These are phyloP conservation scores for Chloroclysta siterata DNA, from an alignment of 2,888 invertebrate species.

Conservation along the genomic window DNA sequence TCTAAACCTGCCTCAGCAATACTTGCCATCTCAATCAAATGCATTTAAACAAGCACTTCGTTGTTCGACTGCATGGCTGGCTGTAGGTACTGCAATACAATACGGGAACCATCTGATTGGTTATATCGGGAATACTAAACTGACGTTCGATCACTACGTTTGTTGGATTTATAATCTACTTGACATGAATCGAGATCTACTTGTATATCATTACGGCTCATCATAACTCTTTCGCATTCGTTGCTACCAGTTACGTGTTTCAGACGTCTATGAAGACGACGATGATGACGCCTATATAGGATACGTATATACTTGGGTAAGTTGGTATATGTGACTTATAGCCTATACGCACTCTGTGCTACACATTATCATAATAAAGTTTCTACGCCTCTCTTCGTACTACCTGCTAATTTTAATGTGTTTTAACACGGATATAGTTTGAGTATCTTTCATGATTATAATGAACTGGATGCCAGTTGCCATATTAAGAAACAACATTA, in stretches of 20 bases:
- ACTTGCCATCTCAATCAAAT: conserved; percentile 44
- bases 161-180: conserved; percentile 35
- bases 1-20: conserved; percentile 19
- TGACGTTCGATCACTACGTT: conserved; percentile 30
- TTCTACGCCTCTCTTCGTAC: neutral
- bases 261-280: neutral
- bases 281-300: too few species aligned
- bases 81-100: conserved; percentile 27
- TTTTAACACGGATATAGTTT: conserved; percentile 2
- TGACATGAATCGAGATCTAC: conserved; percentile 22
- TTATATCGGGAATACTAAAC: conserved; percentile 19
- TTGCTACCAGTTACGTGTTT: conserved; percentile 10
- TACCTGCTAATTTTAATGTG: neutral
- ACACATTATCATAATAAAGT: conserved; percentile 7
- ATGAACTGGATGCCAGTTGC: conserved; percentile 9
- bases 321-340: neutral
- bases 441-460: conserved; percentile 5
- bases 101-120: conserved; percentile 42
- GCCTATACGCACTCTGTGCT: neutral
- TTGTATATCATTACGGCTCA: conserved; percentile 1
- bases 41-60: conserved; percentile 52
- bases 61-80: conserved; percentile 45
- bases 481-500: conserved; percentile 29
- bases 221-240: conserved; percentile 3
- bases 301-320: neutral